Evolutionary conservation across 2,797 vertebrate genomes (phyloP).

Genomic region (Tolypeutes matacus): DNA sequence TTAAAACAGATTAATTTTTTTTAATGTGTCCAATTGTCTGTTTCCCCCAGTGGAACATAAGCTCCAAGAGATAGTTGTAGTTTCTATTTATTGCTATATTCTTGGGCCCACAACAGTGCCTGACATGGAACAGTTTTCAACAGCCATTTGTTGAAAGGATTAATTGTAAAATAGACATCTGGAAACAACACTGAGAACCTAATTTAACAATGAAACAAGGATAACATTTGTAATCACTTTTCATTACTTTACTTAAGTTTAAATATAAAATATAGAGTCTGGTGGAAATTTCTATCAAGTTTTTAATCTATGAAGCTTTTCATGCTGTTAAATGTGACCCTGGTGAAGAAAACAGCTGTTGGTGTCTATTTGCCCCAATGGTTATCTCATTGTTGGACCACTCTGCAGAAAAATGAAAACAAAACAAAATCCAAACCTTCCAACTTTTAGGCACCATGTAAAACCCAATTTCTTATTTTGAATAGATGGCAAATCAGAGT

Average conservation of each 20-base stretch:
- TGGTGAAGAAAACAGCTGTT: slow-evolving; percentile 48
- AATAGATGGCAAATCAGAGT: slow-evolving; percentile 23
- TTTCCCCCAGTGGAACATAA: background rate
- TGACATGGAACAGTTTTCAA: background rate
- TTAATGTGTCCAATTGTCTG: background rate
- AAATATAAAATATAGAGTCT: background rate
- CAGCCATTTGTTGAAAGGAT: background rate
- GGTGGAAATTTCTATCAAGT: background rate
- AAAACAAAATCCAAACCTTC: background rate
- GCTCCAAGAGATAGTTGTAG: background rate
- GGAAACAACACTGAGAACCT: background rate
- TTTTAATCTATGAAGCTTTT: background rate
- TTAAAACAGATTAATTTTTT: background rate
- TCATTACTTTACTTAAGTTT: slow-evolving; percentile 21
- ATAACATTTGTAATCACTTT: background rate
- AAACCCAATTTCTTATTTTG: slow-evolving; percentile 39
- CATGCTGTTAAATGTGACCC: background rate
- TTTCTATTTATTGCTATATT: background rate
- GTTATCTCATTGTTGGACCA: slow-evolving; percentile 25
- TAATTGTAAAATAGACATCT: background rate
- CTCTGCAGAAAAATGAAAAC: slow-evolving; percentile 27
- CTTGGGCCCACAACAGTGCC: background rate
- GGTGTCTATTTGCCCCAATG: background rate
- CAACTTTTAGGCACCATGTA: background rate
- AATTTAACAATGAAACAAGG: background rate